phyloP scores from a whole-genome alignment of 2,888 invertebrate genomes.

The Conops quadrifasciatus region DNA sequence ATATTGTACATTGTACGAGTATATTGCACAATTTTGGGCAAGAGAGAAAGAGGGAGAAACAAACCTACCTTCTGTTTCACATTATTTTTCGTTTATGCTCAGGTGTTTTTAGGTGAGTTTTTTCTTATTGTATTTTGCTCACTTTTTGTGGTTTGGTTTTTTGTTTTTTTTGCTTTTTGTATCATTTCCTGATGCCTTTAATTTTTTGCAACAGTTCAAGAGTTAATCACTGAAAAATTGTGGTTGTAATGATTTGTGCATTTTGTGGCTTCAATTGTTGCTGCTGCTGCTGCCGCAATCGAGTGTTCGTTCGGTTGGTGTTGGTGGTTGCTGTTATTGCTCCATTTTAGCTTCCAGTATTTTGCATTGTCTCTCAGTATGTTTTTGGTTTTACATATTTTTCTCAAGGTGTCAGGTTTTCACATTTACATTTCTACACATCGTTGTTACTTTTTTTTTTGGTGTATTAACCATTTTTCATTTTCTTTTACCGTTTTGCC shows the following conservation, averaged over 20 bases:
- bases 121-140: not conserved
- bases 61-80: no score
- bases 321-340: constrained; percentile 2
- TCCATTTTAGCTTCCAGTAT: not conserved
- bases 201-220: constrained; percentile 15
- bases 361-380: not conserved
- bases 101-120: not conserved
- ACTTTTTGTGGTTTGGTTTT: constrained; percentile 8
- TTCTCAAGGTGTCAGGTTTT: constrained; percentile 32
- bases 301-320: not conserved
- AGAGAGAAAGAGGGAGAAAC: no score
- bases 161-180: not conserved
- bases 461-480: not conserved
- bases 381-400: constrained; percentile 10
- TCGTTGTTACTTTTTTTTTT: not conserved
- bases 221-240: constrained; percentile 27
- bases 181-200: constrained; percentile 13
- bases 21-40: constrained; percentile 11
- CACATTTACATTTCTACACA: no score
- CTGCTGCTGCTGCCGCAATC: not conserved
- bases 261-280: constrained; percentile 22
- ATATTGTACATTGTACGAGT: no score
- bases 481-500: constrained; percentile 3
- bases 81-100: no score
- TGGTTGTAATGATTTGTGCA: constrained; percentile 19